Base-by-base conservation (phyloP, 2,888 invertebrate genomes). In the Celastrina argiolus region DNA sequence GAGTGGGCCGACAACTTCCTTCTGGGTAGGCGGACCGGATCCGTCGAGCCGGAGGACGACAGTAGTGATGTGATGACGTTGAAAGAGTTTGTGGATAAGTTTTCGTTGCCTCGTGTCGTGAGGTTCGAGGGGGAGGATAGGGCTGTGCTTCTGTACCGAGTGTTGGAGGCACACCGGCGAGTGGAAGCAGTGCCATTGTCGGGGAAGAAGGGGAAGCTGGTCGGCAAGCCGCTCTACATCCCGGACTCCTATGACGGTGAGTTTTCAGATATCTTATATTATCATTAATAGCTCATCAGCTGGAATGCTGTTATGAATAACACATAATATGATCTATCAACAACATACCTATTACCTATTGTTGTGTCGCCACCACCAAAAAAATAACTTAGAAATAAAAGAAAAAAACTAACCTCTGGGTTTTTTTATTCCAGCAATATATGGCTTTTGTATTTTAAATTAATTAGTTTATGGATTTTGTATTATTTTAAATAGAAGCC, bases 241-340 rank as follows among this genome's bases (percentile, higher is more conserved):
- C 94, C 94, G 71, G 94, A 94, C 80, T 93, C 93, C 72, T 94
- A 94, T 83, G 92, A 93, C 82, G 94, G 94, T 94, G 74, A 92
- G 92, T 89, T 31, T 22, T 56, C 3, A 56, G 10, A 36, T 26
- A 6, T 10, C 28, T 16, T 14, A 18, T 14, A 5, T n/a, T 18
- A 34, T 31, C n/a, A n/a, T n/a, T n/a, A n/a, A n/a, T n/a, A n/a
- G n/a, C n/a, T n/a, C n/a, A n/a, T 31, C 12, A 59, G 31, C 2
- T 16, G 16, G 18, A n/a, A n/a, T 4, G 41, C n/a, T n/a, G n/a
- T n/a, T n/a, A n/a, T n/a, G n/a, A n/a, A n/a, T n/a, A n/a, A n/a
- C n/a, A n/a, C n/a, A n/a, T n/a, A n/a, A n/a, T n/a, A n/a, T n/a
- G n/a, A n/a, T n/a, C n/a, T n/a, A n/a, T n/a, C n/a, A n/a, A n/a